These are phyloP conservation scores for Colius striatus DNA, from an alignment of 2,113 vertebrate genomes.

Conservation along the genomic window DNA sequence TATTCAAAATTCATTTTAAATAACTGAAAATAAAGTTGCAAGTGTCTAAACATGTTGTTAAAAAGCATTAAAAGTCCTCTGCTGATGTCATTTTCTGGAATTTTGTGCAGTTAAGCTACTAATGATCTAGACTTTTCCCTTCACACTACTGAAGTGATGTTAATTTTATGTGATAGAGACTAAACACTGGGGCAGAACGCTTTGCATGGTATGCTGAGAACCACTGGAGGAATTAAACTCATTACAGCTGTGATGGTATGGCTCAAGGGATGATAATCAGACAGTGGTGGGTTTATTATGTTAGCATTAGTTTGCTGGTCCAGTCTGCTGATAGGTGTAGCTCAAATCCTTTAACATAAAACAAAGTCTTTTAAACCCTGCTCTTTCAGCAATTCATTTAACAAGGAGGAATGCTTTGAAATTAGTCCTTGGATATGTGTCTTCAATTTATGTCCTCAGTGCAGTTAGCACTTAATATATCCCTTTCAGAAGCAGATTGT, in stretches of 20 bases:
- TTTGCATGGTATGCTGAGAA: not conserved
- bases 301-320: conserved; percentile 9
- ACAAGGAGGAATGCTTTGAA: conserved; percentile 64
- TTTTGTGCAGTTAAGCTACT: not conserved
- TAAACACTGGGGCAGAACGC: not conserved
- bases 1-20: not conserved
- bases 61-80: not conserved
- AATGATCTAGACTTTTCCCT: not conserved
- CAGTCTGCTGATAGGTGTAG: conserved; percentile 44
- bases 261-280: not conserved
- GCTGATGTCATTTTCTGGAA: not conserved
- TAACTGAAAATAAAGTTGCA: not conserved
- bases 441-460: conserved; percentile 63
- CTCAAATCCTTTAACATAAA: conserved; percentile 64
- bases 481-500: conserved; percentile 69
- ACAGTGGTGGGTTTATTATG: conserved; percentile 27
- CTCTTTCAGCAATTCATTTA: conserved; percentile 67
- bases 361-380: conserved; percentile 66
- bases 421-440: conserved; percentile 72
- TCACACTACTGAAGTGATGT: not conserved
- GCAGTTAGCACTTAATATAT: conserved; percentile 67
- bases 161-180: not conserved
- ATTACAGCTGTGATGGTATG: conserved; percentile 7
- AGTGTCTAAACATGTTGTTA: not conserved
- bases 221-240: conserved; percentile 16